Conservation (phyloP, 2,113 vertebrate genomes). For the Xenus cinereus region DNA sequence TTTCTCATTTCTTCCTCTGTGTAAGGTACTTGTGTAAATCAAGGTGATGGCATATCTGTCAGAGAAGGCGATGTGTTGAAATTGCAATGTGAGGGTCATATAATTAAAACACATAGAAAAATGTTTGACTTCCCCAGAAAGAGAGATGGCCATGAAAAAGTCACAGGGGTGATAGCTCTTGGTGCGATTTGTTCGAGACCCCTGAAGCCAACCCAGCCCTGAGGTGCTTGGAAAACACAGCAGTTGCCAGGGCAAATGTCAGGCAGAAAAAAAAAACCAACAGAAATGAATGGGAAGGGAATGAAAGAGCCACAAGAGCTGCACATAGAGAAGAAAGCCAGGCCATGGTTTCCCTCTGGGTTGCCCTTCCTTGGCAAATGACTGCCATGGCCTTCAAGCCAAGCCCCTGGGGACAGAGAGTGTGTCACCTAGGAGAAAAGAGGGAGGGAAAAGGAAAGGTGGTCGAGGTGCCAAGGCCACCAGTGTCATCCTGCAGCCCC, state of each 20-base stretch:
- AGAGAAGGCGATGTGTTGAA: not conserved
- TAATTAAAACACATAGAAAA: not conserved
- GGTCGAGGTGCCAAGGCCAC: not conserved
- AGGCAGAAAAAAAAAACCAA: not conserved
- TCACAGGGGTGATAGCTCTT: not conserved
- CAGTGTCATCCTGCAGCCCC: not conserved
- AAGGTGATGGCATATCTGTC: not conserved
- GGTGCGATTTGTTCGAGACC: not conserved
- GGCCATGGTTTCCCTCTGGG: not conserved
- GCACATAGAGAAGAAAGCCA: not conserved
- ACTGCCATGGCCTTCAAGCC: not conserved
- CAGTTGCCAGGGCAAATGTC: not conserved
- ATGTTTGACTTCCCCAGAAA: not conserved
- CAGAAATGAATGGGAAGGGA: not conserved
- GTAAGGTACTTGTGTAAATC: not conserved
- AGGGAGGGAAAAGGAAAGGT: rapidly evolving
- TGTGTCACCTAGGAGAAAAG: not conserved
- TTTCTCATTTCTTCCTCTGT: not conserved
- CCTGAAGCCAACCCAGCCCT: not conserved
- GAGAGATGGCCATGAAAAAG: not conserved
- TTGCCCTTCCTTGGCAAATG: not conserved
- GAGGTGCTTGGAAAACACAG: not conserved
- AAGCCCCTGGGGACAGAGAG: rapidly evolving
- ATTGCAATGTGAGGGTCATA: not conserved
- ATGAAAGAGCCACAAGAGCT: not conserved